Conservation (phyloP, 2,113 vertebrate species). For the Hippoglossus stenolepis region DNA sequence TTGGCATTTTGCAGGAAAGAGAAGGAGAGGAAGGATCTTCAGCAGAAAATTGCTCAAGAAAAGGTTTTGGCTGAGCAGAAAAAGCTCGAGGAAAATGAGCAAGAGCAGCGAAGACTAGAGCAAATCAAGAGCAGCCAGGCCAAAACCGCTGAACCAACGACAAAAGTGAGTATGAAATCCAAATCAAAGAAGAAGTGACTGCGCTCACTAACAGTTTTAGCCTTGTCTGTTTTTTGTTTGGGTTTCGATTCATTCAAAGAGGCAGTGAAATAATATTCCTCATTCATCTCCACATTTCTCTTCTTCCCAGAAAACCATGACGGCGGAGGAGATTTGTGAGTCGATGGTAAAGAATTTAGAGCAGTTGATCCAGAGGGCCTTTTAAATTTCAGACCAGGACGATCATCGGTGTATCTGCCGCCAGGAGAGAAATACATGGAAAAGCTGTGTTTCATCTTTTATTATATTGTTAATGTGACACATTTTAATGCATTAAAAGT, state of each 20-base stretch:
- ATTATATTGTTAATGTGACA: no score
- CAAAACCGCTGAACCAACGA: slow-evolving; percentile 47
- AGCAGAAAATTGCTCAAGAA: slow-evolving; percentile 68
- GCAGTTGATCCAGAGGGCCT: not conserved
- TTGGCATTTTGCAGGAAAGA: slow-evolving; percentile 71
- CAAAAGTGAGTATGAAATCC: slow-evolving; percentile 53
- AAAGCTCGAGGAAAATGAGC: slow-evolving; percentile 73
- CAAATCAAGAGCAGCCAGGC: slow-evolving; percentile 65
- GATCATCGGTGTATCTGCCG: not conserved
- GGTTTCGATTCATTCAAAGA: not conserved
- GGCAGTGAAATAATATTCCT: not conserved
- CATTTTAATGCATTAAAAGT: not conserved
- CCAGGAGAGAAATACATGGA: no score
- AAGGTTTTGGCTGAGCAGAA: slow-evolving; percentile 81
- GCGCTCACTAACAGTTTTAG: no score
- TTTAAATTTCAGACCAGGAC: not conserved
- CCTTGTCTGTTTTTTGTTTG: no score
- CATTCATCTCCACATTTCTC: slow-evolving; percentile 4
- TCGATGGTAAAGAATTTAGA: not conserved
- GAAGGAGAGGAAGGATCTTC: slow-evolving; percentile 75
- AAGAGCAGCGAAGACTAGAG: slow-evolving; percentile 75
- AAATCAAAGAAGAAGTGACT: no score
- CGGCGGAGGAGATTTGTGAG: slow-evolving; percentile 52
- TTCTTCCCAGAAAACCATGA: slow-evolving; percentile 55
- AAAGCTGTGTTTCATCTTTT: no score